Percentiles rank a stretch among this genome's conserved stretches.
Conservation (phyloP, 2,113 vertebrate species). For the Hippocampus abdominalis region DNA sequence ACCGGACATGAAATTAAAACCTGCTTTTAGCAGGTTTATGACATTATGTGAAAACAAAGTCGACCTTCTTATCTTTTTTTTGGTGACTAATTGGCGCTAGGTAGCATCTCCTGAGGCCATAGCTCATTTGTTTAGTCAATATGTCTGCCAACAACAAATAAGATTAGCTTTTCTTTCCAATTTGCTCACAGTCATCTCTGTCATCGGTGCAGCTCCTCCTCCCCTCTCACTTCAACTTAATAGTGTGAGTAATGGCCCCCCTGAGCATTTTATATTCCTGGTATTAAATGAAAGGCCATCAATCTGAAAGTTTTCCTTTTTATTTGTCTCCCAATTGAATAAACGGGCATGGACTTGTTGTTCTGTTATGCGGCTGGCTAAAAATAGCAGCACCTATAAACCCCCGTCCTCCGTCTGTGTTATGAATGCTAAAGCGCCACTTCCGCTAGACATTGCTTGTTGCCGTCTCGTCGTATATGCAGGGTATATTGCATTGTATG, state of each 20-base stretch:
- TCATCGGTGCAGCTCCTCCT: constrained; percentile 13
- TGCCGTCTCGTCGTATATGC: constrained; percentile 9
- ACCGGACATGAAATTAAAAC: background rate
- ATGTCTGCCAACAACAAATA: constrained; percentile 16
- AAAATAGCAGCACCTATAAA: constrained; percentile 64
- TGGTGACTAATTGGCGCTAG: background rate
- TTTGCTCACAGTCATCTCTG: background rate
- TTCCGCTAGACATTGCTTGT: constrained; percentile 2
- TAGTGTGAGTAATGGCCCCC: constrained; percentile 15
- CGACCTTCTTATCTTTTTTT: background rate
- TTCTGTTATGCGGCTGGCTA: constrained; percentile 45
- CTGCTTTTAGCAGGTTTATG: background rate
- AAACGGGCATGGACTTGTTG: constrained; percentile 50
- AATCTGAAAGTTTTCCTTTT: constrained; percentile 23
- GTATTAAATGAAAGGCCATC: constrained; percentile 31
- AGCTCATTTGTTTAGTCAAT: background rate
- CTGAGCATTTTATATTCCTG: constrained; percentile 24
- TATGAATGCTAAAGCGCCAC: constrained; percentile 4
- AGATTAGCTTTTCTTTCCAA: constrained; percentile 19
- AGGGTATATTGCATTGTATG: constrained; percentile 11
- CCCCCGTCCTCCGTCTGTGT: constrained; percentile 30
- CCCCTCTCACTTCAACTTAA: background rate
- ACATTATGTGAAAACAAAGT: background rate
- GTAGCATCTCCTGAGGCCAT: background rate
- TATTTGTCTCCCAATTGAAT: constrained; percentile 46